phyloP scores from a whole-genome alignment of 1,140 invertebrate genomes.

The Cyphomyrmex costatus region DNA sequence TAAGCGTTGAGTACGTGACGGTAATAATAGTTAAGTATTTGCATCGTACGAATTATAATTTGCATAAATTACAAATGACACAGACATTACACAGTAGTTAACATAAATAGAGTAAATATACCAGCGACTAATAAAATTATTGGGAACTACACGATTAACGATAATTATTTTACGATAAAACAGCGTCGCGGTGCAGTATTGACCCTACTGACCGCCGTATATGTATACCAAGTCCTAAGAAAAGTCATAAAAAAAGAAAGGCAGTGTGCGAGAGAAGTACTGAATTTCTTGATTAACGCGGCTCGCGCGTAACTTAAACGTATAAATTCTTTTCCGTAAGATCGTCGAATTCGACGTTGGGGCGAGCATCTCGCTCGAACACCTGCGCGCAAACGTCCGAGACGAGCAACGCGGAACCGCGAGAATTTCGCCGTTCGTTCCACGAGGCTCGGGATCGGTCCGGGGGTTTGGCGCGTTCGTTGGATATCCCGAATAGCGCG shows the following conservation, averaged over 20 bases:
- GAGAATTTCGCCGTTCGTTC: conserved; percentile 35
- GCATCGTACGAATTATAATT: conserved; percentile 20
- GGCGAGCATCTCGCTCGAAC: conserved; percentile 12
- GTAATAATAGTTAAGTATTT: not conserved
- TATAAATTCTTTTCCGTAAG: not conserved
- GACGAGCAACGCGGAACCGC: conserved; percentile 40
- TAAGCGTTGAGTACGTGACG: conserved; percentile 6
- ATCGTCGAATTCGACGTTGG: conserved; percentile 8
- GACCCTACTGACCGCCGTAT: too few relatives aligned
- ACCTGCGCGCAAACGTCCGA: conserved; percentile 11
- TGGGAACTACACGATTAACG: not conserved
- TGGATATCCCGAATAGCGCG: conserved; percentile 17
- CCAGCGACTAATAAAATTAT: conserved; percentile 35
- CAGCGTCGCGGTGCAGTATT: not conserved
- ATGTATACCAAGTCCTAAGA: not conserved
- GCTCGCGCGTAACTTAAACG: not conserved
- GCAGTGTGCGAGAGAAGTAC: not conserved
- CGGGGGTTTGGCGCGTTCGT: not conserved
- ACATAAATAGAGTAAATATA: not conserved
- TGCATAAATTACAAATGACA: conserved; percentile 51
- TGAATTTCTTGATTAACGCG: not conserved
- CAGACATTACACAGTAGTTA: conserved; percentile 1
- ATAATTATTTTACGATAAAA: not conserved
- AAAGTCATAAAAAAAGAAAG: not conserved
- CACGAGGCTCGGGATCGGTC: not conserved